Evolutionary conservation across 2,113 vertebrate species (phyloP).

Genomic region (Chlamydotis undulata): DNA sequence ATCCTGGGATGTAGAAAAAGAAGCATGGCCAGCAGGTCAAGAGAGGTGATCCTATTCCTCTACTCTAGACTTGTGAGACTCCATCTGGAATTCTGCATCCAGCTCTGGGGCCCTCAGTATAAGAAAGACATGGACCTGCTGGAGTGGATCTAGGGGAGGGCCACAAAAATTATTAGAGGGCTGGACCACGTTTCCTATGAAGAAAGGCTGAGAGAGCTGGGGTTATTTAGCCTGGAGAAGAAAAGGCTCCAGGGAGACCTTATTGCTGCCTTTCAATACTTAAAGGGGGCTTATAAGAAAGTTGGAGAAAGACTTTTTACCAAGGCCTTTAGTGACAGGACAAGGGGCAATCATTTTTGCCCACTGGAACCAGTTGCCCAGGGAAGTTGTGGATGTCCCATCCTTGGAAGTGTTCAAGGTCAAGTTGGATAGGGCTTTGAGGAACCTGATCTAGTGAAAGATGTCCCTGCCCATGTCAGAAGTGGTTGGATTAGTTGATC

Average conservation of each 20-base stretch:
- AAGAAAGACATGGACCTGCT: too few relatives aligned
- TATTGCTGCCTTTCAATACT: neutral
- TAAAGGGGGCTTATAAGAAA: neutral
- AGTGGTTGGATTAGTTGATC: neutral
- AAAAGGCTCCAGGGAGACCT: neutral
- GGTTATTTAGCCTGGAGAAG: neutral
- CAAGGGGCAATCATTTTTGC: neutral
- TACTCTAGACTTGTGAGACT: neutral
- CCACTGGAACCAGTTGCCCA: too few relatives aligned
- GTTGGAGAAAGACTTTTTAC: neutral
- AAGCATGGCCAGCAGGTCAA: fast-evolving
- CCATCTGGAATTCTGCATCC: neutral
- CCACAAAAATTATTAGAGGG: neutral
- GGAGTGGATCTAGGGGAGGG: too few relatives aligned
- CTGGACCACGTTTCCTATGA: neutral
- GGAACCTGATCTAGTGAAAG: neutral
- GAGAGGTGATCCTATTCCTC: neutral
- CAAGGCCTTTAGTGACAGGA: neutral
- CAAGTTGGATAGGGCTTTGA: neutral
- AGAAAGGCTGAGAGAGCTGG: neutral
- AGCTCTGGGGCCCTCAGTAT: too few relatives aligned
- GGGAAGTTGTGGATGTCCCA: too few relatives aligned
- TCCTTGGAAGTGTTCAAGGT: neutral
- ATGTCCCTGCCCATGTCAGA: neutral
- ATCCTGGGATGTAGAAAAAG: neutral